Percentiles rank a stretch among this genome's conserved stretches.
phyloP scores from a whole-genome alignment of 2,888 invertebrate genomes.

The Parelbella ahira region DNA sequence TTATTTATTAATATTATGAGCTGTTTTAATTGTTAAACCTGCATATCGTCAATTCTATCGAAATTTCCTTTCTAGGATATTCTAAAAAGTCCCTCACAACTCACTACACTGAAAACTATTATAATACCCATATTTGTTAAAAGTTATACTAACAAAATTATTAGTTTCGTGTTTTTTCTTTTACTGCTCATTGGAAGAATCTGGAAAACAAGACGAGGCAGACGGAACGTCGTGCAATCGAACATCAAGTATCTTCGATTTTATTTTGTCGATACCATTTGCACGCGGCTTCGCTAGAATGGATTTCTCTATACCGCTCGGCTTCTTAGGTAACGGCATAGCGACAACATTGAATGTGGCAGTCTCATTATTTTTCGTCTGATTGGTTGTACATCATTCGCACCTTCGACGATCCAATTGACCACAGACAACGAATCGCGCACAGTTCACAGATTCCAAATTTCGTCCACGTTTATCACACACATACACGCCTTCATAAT shows the following conservation, averaged over 20 bases:
- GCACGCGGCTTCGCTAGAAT: constrained; percentile 25
- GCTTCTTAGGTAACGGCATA: constrained; percentile 23
- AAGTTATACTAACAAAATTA: constrained; percentile 20
- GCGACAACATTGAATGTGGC: constrained; percentile 9
- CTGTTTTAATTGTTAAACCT: no score
- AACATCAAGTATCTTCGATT: constrained; percentile 52
- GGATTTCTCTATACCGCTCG: constrained; percentile 26
- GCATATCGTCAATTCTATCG: no score
- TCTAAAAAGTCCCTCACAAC: no score
- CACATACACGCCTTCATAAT: constrained; percentile 12
- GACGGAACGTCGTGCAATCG: constrained; percentile 53
- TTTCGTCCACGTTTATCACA: constrained; percentile 3
- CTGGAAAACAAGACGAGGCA: constrained; percentile 49
- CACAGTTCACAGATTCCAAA: neutral
- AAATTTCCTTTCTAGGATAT: no score
- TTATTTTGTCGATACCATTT: constrained; percentile 27
- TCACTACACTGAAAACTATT: no score
- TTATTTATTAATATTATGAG: no score
- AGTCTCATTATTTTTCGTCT: constrained; percentile 4
- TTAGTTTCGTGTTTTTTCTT: constrained; percentile 25
- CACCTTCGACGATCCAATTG: neutral
- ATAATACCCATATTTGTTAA: neutral
- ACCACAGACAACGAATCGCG: neutral
- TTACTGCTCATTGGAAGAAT: constrained; percentile 43
- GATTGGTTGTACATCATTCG: constrained; percentile 6